These are phyloP conservation scores for Stercorarius parasiticus DNA, from an alignment of 2,113 vertebrate genomes.

Conservation along the genomic window DNA sequence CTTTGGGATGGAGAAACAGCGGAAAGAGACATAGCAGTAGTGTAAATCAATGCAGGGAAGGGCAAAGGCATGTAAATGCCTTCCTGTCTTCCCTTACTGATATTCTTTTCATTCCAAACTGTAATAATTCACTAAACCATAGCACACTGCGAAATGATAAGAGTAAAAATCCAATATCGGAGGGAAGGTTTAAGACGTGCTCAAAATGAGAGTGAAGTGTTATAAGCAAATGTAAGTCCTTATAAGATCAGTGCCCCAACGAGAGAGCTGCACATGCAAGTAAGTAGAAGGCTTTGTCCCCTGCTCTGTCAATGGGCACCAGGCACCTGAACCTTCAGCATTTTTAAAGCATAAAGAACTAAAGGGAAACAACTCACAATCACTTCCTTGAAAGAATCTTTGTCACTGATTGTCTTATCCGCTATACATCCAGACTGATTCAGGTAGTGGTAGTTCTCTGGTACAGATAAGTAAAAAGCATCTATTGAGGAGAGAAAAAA, in stretches of 20 bases:
- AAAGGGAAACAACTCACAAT: constrained; percentile 77
- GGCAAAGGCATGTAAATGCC: not conserved
- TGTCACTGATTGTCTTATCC: constrained; percentile 89
- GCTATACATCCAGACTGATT: constrained; percentile 82
- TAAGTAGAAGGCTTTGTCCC: not conserved
- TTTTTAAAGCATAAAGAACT: not conserved
- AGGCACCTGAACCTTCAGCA: not conserved
- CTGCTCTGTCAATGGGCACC: not conserved
- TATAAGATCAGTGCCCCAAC: not conserved
- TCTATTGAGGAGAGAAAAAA: constrained; percentile 75
- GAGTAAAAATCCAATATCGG: not conserved
- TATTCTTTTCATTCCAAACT: not conserved
- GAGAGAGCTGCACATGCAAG: not conserved
- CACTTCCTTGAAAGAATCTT: constrained; percentile 87
- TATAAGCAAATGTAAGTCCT: not conserved
- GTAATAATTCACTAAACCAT: not conserved
- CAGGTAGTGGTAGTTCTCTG: constrained; percentile 93
- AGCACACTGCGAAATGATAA: not conserved
- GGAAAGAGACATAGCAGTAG: not conserved
- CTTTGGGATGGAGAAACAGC: not conserved
- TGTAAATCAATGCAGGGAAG: not conserved
- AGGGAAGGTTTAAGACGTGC: not conserved
- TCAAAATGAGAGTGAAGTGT: not conserved
- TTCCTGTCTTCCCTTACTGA: not conserved
- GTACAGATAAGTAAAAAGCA: constrained; percentile 84